A percentile compares a stretch with the other conserved stretches of the same genome.
Conservation (phyloP, 1,140 invertebrate genomes). For the Drosophila aff. region DNA sequence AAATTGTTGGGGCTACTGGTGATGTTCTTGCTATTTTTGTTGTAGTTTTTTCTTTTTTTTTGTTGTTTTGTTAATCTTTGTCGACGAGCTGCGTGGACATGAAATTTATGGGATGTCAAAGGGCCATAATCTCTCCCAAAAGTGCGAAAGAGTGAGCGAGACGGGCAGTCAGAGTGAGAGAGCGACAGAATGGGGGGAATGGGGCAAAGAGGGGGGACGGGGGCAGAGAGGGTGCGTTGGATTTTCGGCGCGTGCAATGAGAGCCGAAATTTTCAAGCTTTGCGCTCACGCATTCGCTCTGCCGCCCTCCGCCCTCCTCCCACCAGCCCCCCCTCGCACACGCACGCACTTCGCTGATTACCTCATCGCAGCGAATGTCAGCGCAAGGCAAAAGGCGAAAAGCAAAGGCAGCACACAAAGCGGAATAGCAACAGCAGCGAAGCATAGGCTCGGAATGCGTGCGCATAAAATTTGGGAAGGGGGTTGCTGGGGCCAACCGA, state of each 20-base stretch:
- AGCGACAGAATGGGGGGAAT: not conserved
- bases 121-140: conserved; percentile 71
- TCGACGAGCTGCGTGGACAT: conserved; percentile 70
- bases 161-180: conserved; percentile 3
- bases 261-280: conserved; percentile 59
- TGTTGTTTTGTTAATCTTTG: conserved; percentile 65
- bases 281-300: conserved; percentile 59
- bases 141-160: conserved; percentile 27
- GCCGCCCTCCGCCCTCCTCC: not conserved
- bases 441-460: conserved; percentile 71
- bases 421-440: conserved; percentile 47
- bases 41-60: conserved; percentile 2
- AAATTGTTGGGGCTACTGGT: conserved; percentile 32
- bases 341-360: conserved; percentile 67
- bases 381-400: conserved; percentile 64
- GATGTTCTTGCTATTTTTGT: conserved; percentile 30
- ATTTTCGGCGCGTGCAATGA: conserved; percentile 70
- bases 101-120: conserved; percentile 83
- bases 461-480: conserved; percentile 37
- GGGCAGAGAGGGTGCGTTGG: conserved; percentile 11
- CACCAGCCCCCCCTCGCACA: conserved; percentile 7
- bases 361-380: conserved; percentile 80
- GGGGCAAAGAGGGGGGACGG: not conserved
- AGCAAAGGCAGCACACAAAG: conserved; percentile 30
- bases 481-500: not conserved